Percentiles rank a stretch among this genome's conserved stretches.
Evolutionary conservation across 2,113 vertebrate genomes (phyloP).

Genomic region (Cavia aperea): DNA sequence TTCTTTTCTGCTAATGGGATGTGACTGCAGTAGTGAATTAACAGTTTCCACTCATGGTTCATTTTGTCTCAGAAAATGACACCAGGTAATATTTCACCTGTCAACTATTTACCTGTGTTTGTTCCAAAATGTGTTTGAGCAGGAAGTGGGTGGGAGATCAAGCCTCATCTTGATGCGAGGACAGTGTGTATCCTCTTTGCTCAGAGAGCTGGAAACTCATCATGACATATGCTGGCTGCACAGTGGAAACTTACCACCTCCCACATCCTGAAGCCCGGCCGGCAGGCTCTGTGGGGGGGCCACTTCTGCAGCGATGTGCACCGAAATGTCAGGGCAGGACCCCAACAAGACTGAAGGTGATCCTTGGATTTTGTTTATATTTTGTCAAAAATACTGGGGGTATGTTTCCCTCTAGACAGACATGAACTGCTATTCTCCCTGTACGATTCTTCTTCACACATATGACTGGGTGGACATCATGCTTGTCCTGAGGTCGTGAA

Average conservation of each 20-base stretch:
- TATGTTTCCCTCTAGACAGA: neutral
- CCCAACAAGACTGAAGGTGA: neutral
- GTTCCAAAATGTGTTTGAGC: slow-evolving; percentile 22
- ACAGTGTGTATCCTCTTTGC: neutral
- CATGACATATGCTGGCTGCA: slow-evolving; percentile 40
- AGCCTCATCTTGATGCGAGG: slow-evolving; percentile 10
- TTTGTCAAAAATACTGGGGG: neutral
- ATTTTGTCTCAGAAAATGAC: neutral
- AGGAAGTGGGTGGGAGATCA: neutral
- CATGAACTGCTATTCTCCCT: slow-evolving; percentile 12
- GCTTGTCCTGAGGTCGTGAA: neutral
- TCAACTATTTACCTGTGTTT: slow-evolving; percentile 48
- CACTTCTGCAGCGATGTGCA: neutral
- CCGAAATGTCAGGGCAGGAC: neutral
- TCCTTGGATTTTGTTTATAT: neutral
- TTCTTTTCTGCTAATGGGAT: slow-evolving; percentile 36
- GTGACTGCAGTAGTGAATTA: slow-evolving; percentile 54
- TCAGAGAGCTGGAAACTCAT: slow-evolving; percentile 37
- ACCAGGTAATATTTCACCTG: slow-evolving; percentile 3
- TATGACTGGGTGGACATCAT: neutral
- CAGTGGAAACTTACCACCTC: slow-evolving; percentile 52
- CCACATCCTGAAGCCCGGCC: neutral
- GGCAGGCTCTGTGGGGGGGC: neutral
- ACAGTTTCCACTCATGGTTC: slow-evolving; percentile 37
- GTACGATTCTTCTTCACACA: neutral